Evolutionary conservation across 2,888 invertebrate species (phyloP).

Genomic region (Acanthococcus lagerstroemiae): DNA sequence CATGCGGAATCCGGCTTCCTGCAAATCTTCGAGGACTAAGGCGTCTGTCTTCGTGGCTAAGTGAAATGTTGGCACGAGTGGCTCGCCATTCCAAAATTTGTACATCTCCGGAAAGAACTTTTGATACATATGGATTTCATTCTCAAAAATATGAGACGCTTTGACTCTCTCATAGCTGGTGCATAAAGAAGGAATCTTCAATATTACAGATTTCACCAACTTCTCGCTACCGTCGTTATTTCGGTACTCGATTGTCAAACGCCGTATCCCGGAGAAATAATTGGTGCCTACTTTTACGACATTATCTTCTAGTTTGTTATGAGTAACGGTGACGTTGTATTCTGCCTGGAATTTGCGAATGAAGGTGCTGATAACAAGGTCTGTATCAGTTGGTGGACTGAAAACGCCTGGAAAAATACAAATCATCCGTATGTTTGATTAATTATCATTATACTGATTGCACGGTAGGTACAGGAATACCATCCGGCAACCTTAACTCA

Average conservation of each 20-base stretch:
- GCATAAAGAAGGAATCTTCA: constrained; percentile 4
- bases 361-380: not conserved
- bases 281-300: not conserved
- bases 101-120: constrained; percentile 6
- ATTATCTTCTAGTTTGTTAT: not conserved
- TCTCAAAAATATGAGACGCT: not conserved
- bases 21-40: constrained; percentile 18
- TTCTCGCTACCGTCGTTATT: no score
- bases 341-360: not conserved
- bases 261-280: not conserved
- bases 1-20: not conserved
- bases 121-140: constrained; percentile 4
- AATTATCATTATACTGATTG: no score
- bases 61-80: not conserved
- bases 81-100: not conserved
- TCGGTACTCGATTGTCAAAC: not conserved
- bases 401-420: no score
- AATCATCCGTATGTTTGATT: no score
- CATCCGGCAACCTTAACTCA: no score
- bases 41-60: not conserved
- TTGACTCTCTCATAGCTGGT: not conserved
- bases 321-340: not conserved
- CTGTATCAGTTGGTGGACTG: no score
- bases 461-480: no score
- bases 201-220: not conserved